A percentile compares a stretch with the other conserved stretches of the same genome.
Evolutionary conservation across 1,140 invertebrate genomes (phyloP).

Genomic region (Drosophila bifasciata): DNA sequence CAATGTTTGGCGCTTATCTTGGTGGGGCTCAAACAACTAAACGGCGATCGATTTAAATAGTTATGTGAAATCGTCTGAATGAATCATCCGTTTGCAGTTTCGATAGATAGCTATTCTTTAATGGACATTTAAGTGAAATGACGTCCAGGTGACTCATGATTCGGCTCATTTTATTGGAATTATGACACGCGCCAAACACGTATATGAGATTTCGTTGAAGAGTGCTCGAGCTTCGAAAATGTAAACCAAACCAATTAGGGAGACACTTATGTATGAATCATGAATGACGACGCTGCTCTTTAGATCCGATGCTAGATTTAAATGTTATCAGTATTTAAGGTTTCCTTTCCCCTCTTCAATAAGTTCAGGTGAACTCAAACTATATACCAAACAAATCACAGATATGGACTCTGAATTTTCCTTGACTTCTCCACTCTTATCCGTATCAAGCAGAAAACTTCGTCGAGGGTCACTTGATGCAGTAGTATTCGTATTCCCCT

Average conservation of each 20-base stretch:
- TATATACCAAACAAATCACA: too few relatives aligned
- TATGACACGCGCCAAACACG: constrained; percentile 24
- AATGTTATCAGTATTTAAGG: too few relatives aligned
- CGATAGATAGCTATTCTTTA: constrained; percentile 19
- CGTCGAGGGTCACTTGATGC: neutral
- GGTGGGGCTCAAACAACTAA: too few relatives aligned
- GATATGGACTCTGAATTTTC: neutral
- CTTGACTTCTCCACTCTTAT: constrained; percentile 2
- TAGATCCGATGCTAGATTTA: too few relatives aligned
- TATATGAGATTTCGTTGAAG: neutral
- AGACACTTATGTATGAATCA: too few relatives aligned
- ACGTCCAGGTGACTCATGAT: constrained; percentile 17
- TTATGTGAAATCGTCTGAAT: neutral
- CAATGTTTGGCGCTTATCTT: constrained; percentile 19
- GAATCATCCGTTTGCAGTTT: constrained; percentile 12
- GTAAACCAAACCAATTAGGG: too few relatives aligned
- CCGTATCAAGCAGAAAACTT: neutral
- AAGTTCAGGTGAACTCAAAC: too few relatives aligned
- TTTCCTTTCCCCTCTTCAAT: too few relatives aligned
- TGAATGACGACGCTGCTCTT: too few relatives aligned
- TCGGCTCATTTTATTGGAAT: constrained; percentile 36
- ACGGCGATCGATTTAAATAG: too few relatives aligned
- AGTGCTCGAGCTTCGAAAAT: too few relatives aligned
- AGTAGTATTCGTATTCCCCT: neutral
- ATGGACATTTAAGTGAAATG: constrained; percentile 13